These are phyloP conservation scores for Etia nguti DNA, from an alignment of 2,113 vertebrate species.

Conservation along the genomic window DNA sequence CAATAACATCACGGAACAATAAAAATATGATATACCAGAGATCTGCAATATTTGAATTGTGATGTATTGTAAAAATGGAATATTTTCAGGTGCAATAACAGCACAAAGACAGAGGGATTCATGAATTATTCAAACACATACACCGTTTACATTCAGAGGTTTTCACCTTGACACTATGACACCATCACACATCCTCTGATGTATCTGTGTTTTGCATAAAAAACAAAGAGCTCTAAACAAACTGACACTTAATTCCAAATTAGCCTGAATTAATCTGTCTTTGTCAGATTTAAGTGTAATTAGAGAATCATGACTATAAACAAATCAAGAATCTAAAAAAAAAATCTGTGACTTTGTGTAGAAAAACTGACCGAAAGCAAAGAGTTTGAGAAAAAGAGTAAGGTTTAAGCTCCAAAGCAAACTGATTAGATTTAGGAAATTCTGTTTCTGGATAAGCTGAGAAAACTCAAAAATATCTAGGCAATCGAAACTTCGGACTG, in stretches of 20 bases:
- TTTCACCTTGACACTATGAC: background rate
- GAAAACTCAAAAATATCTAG: background rate
- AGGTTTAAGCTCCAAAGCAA: background rate
- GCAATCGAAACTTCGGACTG: background rate
- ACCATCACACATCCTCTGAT: background rate
- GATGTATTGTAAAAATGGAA: background rate
- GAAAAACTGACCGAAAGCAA: background rate
- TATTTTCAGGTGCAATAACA: background rate
- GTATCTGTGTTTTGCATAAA: background rate
- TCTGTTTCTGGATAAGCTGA: background rate
- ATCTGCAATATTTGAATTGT: background rate
- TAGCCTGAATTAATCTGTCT: background rate
- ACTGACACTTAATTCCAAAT: background rate
- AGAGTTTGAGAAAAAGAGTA: background rate
- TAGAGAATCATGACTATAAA: background rate
- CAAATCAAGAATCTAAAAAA: background rate
- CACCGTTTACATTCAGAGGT: constrained; percentile 1
- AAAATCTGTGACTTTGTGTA: background rate
- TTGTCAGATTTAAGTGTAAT: background rate
- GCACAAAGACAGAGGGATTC: background rate
- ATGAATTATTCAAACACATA: constrained; percentile 29
- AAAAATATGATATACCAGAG: background rate
- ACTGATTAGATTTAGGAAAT: background rate
- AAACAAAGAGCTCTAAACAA: background rate
- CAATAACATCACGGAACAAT: background rate